phyloP scores from a whole-genome alignment of 2,888 invertebrate species.

The Villa cingulata region DNA sequence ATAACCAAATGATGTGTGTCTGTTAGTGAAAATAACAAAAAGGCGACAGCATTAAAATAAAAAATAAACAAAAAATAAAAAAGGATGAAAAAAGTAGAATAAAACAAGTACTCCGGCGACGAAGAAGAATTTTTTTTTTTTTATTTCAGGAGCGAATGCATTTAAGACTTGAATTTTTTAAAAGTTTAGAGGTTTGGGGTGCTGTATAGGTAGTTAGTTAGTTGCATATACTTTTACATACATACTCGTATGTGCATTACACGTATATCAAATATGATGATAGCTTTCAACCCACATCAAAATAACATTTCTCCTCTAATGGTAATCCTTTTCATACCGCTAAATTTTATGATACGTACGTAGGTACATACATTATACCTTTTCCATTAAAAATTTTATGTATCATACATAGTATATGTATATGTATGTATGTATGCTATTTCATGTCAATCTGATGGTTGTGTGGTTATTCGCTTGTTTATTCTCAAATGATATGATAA shows the following conservation, averaged over 20 bases:
- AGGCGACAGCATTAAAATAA: slow-evolving; percentile 9
- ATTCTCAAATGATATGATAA: not conserved
- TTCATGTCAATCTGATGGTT: slow-evolving; percentile 9
- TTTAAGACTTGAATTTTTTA: too few species aligned
- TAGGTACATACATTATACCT: not conserved
- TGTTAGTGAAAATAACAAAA: slow-evolving; percentile 9
- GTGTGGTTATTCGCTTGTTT: slow-evolving; percentile 13
- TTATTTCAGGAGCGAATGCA: not conserved
- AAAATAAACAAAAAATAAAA: not conserved
- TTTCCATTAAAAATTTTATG: not conserved
- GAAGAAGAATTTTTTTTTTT: too few species aligned
- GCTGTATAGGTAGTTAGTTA: not conserved
- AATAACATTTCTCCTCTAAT: too few species aligned
- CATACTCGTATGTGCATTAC: too few species aligned
- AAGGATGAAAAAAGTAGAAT: not conserved
- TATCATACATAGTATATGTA: too few species aligned
- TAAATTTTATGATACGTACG: not conserved
- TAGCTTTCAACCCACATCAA: too few species aligned
- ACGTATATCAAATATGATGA: too few species aligned
- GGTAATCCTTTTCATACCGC: not conserved
- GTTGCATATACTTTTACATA: too few species aligned
- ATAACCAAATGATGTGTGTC: slow-evolving; percentile 9
- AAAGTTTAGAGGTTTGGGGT: not conserved
- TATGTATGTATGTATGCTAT: not conserved
- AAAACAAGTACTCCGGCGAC: slow-evolving; percentile 1